These are phyloP conservation scores for Labrus mixtus DNA, from an alignment of 2,113 vertebrate species.

Conservation along the genomic window DNA sequence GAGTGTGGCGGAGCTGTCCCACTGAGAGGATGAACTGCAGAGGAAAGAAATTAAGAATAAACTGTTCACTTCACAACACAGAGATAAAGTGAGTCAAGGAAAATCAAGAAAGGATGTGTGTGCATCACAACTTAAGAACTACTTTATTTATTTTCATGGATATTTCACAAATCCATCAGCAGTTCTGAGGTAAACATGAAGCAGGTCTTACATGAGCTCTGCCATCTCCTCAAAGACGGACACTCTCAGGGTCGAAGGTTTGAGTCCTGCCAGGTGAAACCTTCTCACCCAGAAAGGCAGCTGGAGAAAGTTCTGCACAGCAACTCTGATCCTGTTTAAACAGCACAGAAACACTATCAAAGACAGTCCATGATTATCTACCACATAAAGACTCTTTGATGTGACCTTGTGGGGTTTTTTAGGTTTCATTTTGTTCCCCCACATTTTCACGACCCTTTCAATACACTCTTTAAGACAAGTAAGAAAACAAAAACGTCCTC, in stretches of 20 bases:
- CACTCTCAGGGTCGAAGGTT: conserved; percentile 86
- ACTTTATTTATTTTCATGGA: too few relatives aligned
- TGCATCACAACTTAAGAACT: too few relatives aligned
- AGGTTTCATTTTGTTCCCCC: too few relatives aligned
- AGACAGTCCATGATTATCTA: not conserved
- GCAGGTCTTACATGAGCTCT: conserved; percentile 84
- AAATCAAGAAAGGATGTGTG: too few relatives aligned
- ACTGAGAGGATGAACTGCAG: conserved; percentile 85
- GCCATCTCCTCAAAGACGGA: conserved; percentile 80
- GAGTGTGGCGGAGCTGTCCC: conserved; percentile 89
- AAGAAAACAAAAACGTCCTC: too few relatives aligned
- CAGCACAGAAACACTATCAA: not conserved
- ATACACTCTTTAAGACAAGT: too few relatives aligned
- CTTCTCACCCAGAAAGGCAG: conserved; percentile 88
- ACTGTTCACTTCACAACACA: not conserved
- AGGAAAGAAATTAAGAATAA: conserved; percentile 4
- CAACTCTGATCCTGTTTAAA: conserved; percentile 82
- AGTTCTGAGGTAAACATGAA: too few relatives aligned
- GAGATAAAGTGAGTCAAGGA: not conserved
- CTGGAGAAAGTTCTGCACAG: conserved; percentile 82
- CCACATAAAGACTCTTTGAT: not conserved
- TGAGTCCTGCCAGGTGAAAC: conserved; percentile 86
- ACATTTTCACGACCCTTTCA: too few relatives aligned
- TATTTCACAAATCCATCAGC: not conserved
- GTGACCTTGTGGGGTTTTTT: not conserved